Evolutionary conservation across 2,113 vertebrate genomes (phyloP).

Genomic region (Nothoprocta perdicaria): DNA sequence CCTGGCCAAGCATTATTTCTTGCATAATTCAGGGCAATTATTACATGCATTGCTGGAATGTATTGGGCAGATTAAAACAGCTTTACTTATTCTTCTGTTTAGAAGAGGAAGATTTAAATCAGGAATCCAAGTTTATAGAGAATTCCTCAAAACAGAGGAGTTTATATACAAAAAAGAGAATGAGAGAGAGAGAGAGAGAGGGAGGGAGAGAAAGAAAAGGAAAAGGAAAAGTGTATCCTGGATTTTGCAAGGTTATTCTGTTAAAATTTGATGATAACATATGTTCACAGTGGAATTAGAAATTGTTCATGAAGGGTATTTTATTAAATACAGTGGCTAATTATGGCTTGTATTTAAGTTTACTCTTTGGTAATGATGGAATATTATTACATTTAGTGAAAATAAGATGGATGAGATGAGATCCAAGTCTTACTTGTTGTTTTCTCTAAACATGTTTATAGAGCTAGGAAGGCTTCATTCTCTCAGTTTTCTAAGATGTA

Average conservation of each 20-base stretch:
- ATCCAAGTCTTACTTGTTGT: neutral
- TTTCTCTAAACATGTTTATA: neutral
- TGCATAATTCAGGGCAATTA: neutral
- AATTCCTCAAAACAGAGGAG: neutral
- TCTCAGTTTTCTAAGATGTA: neutral
- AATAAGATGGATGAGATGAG: neutral
- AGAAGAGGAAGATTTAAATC: neutral
- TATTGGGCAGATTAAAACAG: neutral
- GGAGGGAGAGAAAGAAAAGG: no score
- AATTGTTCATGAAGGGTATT: neutral
- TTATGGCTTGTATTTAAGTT: neutral
- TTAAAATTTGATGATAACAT: neutral
- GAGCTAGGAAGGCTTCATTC: neutral
- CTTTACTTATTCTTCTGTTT: neutral
- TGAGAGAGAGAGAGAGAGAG: no score
- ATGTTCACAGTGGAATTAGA: neutral
- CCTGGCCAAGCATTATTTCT: neutral
- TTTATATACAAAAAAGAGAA: neutral
- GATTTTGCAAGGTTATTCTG: neutral
- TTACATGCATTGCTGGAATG: fast-evolving
- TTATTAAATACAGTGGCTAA: neutral
- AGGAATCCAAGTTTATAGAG: neutral
- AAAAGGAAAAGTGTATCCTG: neutral
- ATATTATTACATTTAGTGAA: neutral
- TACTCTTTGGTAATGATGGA: neutral